These are phyloP conservation scores for Aldabrachelys gigantea DNA, from an alignment of 2,113 vertebrate species.

Conservation along the genomic window DNA sequence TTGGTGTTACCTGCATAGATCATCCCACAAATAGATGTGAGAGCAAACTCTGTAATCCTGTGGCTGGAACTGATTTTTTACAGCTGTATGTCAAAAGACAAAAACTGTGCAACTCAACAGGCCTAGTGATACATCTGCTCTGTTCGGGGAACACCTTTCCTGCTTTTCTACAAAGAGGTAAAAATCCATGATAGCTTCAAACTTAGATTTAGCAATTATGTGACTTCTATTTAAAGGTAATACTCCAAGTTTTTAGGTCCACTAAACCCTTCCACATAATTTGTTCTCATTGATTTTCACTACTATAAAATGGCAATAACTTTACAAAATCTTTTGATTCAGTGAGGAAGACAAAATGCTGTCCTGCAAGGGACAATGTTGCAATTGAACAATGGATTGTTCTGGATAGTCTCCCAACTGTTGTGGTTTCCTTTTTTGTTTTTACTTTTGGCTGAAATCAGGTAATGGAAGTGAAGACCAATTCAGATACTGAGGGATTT, in stretches of 20 bases:
- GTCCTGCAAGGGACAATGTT: background rate
- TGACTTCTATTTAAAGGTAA: background rate
- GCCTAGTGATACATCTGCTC: constrained; percentile 32
- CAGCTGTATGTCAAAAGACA: constrained; percentile 59
- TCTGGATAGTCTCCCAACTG: background rate
- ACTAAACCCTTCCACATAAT: background rate
- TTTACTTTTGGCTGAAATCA: background rate
- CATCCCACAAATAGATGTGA: constrained; percentile 41
- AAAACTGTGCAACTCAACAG: constrained; percentile 7
- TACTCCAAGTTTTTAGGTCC: background rate
- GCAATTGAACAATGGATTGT: constrained; percentile 25
- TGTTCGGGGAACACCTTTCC: background rate
- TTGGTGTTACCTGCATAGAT: constrained; percentile 7
- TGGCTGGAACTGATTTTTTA: constrained; percentile 55
- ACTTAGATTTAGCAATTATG: background rate
- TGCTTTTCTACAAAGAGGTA: constrained; percentile 18
- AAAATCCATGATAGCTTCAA: constrained; percentile 24
- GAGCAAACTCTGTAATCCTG: constrained; percentile 38
- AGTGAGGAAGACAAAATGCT: background rate
- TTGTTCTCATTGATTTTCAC: background rate
- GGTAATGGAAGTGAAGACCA: background rate
- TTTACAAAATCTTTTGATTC: constrained; percentile 25
- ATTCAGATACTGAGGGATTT: background rate
- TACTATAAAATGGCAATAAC: background rate
- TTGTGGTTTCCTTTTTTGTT: background rate